Conservation (phyloP, 2,888 invertebrate species). For the Bellardia bayeri region DNA sequence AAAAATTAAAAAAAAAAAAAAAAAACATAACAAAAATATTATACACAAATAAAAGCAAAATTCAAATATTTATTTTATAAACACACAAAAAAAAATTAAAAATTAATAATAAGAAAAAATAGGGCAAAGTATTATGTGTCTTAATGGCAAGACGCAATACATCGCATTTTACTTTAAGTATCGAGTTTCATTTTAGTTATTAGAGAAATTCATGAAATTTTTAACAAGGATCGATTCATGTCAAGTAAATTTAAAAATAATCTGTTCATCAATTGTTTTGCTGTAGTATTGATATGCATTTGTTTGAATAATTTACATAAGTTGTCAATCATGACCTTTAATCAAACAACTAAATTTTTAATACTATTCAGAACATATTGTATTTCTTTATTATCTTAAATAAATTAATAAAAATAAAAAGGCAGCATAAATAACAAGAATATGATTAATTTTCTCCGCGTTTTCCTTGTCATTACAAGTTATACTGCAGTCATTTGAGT, state of each 20-base stretch:
- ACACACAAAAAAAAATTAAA: neutral
- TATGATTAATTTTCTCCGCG: too few species aligned
- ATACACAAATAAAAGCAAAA: slow-evolving; percentile 39
- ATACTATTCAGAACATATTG: too few species aligned
- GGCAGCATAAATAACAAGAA: too few species aligned
- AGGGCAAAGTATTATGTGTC: slow-evolving; percentile 47
- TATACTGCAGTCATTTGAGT: too few species aligned
- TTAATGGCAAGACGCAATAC: slow-evolving; percentile 31
- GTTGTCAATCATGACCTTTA: too few species aligned
- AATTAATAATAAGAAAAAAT: slow-evolving; percentile 29
- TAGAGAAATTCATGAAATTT: slow-evolving; percentile 6
- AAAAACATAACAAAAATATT: slow-evolving; percentile 1
- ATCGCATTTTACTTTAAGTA: neutral
- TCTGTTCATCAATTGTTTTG: neutral
- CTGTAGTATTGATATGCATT: neutral
- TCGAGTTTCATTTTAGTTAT: slow-evolving; percentile 27
- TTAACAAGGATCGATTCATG: neutral
- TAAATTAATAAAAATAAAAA: too few species aligned
- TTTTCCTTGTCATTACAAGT: too few species aligned
- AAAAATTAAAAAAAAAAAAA: slow-evolving; percentile 29
- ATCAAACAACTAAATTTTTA: too few species aligned
- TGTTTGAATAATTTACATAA: neutral
- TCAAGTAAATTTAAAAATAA: neutral
- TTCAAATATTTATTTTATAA: slow-evolving; percentile 48
- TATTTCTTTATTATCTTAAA: too few species aligned